These are phyloP conservation scores for Ara ararauna DNA, from an alignment of 2,797 vertebrate genomes.

Conservation along the genomic window DNA sequence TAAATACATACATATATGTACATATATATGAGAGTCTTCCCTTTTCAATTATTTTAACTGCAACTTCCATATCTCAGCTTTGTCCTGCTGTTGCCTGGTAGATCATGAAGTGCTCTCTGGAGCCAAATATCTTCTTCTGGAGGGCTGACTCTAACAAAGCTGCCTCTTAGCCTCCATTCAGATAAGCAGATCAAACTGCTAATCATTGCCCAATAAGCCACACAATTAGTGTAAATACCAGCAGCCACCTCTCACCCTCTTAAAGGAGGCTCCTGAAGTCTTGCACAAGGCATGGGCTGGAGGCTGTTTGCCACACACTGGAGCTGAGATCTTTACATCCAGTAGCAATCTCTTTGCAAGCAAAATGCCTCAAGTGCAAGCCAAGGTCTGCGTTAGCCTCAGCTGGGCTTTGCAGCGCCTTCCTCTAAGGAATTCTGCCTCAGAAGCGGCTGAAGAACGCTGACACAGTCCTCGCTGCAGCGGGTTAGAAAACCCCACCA, in stretches of 20 bases:
- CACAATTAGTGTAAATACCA: background rate
- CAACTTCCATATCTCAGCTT: background rate
- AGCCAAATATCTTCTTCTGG: background rate
- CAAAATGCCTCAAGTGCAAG: background rate
- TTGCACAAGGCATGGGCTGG: background rate
- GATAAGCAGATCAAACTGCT: background rate
- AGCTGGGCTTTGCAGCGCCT: background rate
- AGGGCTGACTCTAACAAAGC: background rate
- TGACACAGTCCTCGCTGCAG: background rate
- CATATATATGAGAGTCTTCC: too few relatives aligned
- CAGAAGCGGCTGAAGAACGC: background rate
- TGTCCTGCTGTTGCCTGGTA: background rate
- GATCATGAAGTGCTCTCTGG: background rate
- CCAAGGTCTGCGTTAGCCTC: background rate
- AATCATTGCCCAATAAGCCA: background rate
- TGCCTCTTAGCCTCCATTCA: background rate
- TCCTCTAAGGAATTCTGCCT: background rate
- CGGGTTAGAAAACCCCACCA: background rate
- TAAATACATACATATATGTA: background rate
- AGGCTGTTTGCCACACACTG: background rate
- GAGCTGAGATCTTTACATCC: background rate
- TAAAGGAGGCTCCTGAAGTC: background rate
- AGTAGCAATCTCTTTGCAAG: background rate
- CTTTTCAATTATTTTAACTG: background rate
- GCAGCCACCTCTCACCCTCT: background rate